Percentiles rank a stretch among this genome's conserved stretches.
Conservation (phyloP, 1,140 invertebrate species). For the Euura lappo region DNA sequence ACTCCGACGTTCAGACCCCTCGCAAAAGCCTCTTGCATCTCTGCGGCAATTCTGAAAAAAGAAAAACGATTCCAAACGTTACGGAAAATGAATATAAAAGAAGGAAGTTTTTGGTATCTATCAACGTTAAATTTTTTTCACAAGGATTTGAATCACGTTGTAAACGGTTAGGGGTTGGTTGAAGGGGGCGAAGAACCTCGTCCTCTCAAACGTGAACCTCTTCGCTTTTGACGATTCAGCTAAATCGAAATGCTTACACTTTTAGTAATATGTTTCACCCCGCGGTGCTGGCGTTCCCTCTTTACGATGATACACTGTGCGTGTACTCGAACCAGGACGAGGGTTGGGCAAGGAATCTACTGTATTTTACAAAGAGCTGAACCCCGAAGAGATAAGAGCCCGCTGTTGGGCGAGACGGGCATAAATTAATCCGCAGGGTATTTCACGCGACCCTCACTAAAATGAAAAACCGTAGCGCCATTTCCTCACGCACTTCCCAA, state of each 20-base stretch:
- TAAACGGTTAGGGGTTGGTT: neutral
- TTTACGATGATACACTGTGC: neutral
- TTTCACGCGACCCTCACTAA: neutral
- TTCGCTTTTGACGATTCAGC: constrained; percentile 6
- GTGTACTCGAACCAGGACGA: too few species aligned
- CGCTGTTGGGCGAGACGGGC: neutral
- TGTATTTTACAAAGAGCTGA: neutral
- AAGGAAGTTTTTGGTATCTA: too few species aligned
- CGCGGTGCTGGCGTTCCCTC: neutral
- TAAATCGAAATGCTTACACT: neutral
- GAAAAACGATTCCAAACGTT: neutral
- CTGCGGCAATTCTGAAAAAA: neutral
- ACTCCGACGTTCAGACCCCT: neutral
- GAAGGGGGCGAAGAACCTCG: neutral
- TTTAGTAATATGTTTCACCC: neutral
- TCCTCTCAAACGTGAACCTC: neutral
- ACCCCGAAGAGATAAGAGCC: neutral
- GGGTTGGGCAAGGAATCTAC: neutral
- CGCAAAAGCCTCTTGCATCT: neutral
- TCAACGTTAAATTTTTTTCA: neutral
- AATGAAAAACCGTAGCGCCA: too few species aligned
- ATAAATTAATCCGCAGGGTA: neutral
- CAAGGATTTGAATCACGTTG: neutral
- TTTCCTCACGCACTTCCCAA: neutral
- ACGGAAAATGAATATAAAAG: too few species aligned